Conservation (phyloP, 2,888 invertebrate species). For the Ametastegia equiseti region DNA sequence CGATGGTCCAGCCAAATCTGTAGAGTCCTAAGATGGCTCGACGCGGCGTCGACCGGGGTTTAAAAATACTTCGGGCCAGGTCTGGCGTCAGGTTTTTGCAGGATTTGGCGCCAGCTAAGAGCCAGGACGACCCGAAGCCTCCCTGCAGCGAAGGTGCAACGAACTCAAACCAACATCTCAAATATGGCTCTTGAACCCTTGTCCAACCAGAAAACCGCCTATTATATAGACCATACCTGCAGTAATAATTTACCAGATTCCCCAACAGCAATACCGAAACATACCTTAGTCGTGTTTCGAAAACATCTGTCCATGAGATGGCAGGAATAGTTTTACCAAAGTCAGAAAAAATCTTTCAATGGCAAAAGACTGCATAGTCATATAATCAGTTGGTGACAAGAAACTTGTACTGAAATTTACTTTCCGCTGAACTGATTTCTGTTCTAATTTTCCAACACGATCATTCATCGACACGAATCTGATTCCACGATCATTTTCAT, state of each 20-base stretch:
- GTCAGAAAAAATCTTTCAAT: neutral
- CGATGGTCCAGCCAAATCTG: constrained; percentile 53
- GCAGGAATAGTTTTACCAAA: neutral
- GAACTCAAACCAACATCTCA: constrained; percentile 38
- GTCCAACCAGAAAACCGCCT: neutral
- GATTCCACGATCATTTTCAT: too few relatives aligned
- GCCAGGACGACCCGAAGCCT: constrained; percentile 37
- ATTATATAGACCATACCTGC: constrained; percentile 8
- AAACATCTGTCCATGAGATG: neutral
- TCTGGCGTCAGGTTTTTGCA: constrained; percentile 57
- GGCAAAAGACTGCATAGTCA: neutral
- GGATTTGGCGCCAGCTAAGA: constrained; percentile 62
- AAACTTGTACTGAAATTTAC: too few relatives aligned
- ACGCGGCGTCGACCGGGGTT: constrained; percentile 64
- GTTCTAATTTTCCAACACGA: too few relatives aligned
- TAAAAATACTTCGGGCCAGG: constrained; percentile 63
- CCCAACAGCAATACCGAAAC: constrained; percentile 6
- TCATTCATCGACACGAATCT: too few relatives aligned
- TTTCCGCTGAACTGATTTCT: too few relatives aligned
- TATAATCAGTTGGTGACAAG: too few relatives aligned
- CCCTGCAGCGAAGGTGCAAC: constrained; percentile 41
- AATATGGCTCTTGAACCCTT: constrained; percentile 43
- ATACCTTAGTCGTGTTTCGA: neutral
- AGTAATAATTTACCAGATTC: constrained; percentile 25
- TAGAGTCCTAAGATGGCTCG: constrained; percentile 60